Base-by-base conservation (phyloP, 1,140 invertebrate genomes). In the Drosophila bipectinata region DNA sequence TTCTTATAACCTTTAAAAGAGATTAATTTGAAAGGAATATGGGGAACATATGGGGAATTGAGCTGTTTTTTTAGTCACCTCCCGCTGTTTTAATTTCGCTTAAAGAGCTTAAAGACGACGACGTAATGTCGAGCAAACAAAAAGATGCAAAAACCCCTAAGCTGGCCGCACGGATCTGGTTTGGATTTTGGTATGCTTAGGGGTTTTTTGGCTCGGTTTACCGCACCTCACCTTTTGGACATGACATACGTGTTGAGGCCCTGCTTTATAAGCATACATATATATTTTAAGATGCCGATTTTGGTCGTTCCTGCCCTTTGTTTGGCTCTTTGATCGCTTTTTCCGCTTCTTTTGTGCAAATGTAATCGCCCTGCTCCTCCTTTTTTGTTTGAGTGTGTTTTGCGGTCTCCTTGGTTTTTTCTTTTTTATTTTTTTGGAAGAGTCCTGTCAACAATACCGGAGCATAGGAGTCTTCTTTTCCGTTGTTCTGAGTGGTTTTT, bases 311-410 rank as follows among this genome's bases (percentile, higher is more conserved):
- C 32, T 9, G 60, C 41, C 54, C 66, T 77, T 72, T 84, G 60
- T 72, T 44, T 48, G 59, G 64, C 66, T 78, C 82, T 82, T 87
- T 88, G 83, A 88, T 88, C 83, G 83, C 83, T 88, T 88, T 88
- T 88, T 88, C 83, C 83, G 83, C 83, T 88, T 34, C 79, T 79
- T 83, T 88, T 79, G 77, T 79, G 54, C 45, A 49, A 67, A 71
- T 47, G 45, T 15, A 52, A 34, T 66, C 41, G 39, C 34, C 45
- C 51, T 39, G 44, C 61, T 41, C 32, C 51, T 32, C 34, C 53
- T 75, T 67, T 79, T 78, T 87, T 88, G 84, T 88, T 66, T 79
- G 51, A 48, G 44, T 69, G 51, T 55, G 39, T 74, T 74, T 66
- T 79, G 82, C 55, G 75, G 72, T 69, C 68, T 68, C 45, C 58